Conservation (phyloP, 2,113 vertebrate species). For the Protobothrops flavoviridis region DNA sequence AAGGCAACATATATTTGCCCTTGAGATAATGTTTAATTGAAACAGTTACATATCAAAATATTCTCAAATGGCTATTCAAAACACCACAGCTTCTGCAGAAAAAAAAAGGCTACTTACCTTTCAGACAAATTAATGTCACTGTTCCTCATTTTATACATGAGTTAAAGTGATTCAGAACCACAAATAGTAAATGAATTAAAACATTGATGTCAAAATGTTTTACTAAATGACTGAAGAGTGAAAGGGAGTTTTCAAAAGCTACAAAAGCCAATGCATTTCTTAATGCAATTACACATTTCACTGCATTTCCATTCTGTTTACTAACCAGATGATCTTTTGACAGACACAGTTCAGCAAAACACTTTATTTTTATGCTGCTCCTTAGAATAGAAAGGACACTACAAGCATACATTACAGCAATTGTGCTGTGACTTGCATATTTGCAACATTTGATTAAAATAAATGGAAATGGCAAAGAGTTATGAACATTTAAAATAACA, state of each 20-base stretch:
- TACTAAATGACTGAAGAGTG: neutral
- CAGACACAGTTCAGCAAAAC: constrained; percentile 45
- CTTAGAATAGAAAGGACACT: constrained; percentile 39
- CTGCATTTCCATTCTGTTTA: constrained; percentile 54
- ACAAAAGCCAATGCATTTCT: constrained; percentile 41
- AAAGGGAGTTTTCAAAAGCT: constrained; percentile 19
- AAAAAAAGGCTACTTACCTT: neutral
- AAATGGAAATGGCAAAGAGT: constrained; percentile 2
- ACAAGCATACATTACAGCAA: constrained; percentile 44
- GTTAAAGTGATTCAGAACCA: neutral
- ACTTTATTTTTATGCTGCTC: constrained; percentile 51
- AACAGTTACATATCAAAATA: neutral
- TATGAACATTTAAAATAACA: neutral
- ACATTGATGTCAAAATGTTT: neutral
- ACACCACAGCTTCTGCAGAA: neutral
- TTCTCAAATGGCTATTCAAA: neutral
- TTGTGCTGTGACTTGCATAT: constrained; percentile 40
- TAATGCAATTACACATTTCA: constrained; percentile 51
- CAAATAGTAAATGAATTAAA: neutral
- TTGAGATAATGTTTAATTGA: neutral
- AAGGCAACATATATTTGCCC: neutral
- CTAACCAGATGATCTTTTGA: constrained; percentile 46
- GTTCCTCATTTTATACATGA: neutral
- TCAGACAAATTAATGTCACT: neutral
- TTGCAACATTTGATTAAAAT: constrained; percentile 39